Base-by-base conservation (phyloP, 1,140 invertebrate species). In the Limonius californicus region DNA sequence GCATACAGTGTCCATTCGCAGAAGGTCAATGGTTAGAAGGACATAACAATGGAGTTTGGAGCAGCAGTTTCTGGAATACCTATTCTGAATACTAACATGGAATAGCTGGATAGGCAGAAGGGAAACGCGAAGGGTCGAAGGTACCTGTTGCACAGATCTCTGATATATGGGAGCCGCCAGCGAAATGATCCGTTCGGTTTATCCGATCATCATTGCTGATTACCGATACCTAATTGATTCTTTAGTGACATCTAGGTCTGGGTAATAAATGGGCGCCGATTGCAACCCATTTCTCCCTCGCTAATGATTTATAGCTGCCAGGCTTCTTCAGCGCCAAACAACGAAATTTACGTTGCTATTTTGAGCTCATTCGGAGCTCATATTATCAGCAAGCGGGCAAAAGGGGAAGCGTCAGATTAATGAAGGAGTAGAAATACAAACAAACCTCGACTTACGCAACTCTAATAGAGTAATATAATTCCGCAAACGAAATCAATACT, bases 101-200 rank as follows among this genome's bases (percentile, higher is more conserved):
- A 50, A 50, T 21, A n/a, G 45, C 45, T 18, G 15, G 45, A 50
- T 50, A 50, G 45, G 16, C 45, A 18, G 16, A 50, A 50, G 9
- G 45, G 45, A 50, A 50, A 50, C n/a, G 45, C 45, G 42, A 18
- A 50, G 45, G 45, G 45, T 50, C 45, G 45, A 50, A 15, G 19
- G 16, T 50, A 50, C 45, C 45, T 50, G 45, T 50, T 50, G 45
- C 45, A 50, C 45, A 50, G 45, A 50, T 50, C 45, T 50, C 45
- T 50, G 45, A 50, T 50, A 50, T 50, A 50, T 50, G 20, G 45
- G 15, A 18, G 45, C 45, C 45, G 45, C 45, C 45, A 18, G 45
- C 45, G 16, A 50, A 50, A 50, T 50, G 45, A 50, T 50, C 45
- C 14, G 45, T 21, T 19, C 45, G 20, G 16, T 50, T 50, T 50